phyloP scores from a whole-genome alignment of 2,888 invertebrate species.

The Tetragnatha montana region DNA sequence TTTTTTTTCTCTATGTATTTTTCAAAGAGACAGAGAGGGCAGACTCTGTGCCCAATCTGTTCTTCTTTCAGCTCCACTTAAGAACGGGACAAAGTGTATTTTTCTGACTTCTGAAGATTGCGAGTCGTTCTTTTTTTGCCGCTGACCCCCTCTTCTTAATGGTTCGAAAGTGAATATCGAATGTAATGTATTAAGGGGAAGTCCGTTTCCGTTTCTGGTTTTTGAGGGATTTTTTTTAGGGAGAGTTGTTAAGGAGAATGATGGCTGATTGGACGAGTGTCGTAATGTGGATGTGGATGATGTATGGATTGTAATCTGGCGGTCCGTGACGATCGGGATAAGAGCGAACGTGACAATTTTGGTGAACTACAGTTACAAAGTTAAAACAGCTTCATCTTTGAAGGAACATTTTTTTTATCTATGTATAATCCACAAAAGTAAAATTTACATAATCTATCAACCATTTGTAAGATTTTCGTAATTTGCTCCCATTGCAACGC shows the following conservation, averaged over 20 bases:
- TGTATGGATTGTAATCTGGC: background rate
- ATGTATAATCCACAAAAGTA: too few relatives aligned
- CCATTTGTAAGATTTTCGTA: too few relatives aligned
- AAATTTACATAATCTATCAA: too few relatives aligned
- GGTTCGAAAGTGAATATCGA: background rate
- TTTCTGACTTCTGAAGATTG: conserved; percentile 45
- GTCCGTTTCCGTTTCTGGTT: background rate
- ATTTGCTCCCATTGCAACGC: too few relatives aligned
- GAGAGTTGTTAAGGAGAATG: background rate
- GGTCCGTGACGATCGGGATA: too few relatives aligned
- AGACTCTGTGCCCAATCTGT: conserved; percentile 65
- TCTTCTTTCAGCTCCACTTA: conserved; percentile 58
- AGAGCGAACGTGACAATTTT: too few relatives aligned
- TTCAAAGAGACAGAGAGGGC: conserved; percentile 4
- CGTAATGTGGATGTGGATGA: background rate
- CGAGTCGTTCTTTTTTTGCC: conserved; percentile 5
- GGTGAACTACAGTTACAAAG: too few relatives aligned
- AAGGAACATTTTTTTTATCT: too few relatives aligned
- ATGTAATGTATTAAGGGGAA: background rate
- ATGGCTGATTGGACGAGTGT: background rate
- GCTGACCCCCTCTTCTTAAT: background rate
- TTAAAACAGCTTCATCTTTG: too few relatives aligned
- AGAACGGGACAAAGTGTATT: conserved; percentile 67
- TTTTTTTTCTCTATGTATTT: conserved; percentile 4
- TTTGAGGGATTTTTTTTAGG: background rate